These are phyloP conservation scores for Lasioglossum figueresi DNA, from an alignment of 2,888 invertebrate species.

Conservation along the genomic window DNA sequence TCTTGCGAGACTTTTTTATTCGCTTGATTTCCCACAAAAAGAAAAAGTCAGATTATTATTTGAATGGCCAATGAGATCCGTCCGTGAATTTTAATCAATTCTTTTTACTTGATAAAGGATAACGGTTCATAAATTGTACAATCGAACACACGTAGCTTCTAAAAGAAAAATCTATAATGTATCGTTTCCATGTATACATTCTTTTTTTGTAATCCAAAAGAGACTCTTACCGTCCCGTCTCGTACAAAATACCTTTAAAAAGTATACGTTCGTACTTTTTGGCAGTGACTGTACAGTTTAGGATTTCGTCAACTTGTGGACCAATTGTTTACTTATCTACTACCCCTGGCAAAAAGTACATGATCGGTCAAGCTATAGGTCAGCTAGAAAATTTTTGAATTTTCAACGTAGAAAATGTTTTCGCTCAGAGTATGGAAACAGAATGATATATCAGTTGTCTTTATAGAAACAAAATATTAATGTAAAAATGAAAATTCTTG, in stretches of 20 bases:
- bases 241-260: conserved; percentile 16
- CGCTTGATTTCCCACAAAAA: not conserved
- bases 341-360: conserved; percentile 8
- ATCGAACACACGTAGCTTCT: not conserved
- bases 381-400: not conserved
- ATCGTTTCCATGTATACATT: not conserved
- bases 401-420: not conserved
- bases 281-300: conserved; percentile 7
- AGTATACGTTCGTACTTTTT: conserved; percentile 48
- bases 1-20: not conserved
- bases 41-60: not conserved
- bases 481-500: conserved; percentile 3
- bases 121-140: conserved; percentile 8
- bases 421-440: not conserved
- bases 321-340: conserved; percentile 17
- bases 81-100: not conserved
- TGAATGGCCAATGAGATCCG: not conserved
- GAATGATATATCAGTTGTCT: not conserved
- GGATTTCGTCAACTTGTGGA: conserved; percentile 31
- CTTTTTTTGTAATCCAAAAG: not conserved
- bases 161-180: not conserved
- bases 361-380: not conserved
- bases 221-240: not conserved
- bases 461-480: not conserved
- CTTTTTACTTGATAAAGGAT: not conserved